phyloP scores from a whole-genome alignment of 2,797 vertebrate genomes.

The Poeciliopsis turneri region DNA sequence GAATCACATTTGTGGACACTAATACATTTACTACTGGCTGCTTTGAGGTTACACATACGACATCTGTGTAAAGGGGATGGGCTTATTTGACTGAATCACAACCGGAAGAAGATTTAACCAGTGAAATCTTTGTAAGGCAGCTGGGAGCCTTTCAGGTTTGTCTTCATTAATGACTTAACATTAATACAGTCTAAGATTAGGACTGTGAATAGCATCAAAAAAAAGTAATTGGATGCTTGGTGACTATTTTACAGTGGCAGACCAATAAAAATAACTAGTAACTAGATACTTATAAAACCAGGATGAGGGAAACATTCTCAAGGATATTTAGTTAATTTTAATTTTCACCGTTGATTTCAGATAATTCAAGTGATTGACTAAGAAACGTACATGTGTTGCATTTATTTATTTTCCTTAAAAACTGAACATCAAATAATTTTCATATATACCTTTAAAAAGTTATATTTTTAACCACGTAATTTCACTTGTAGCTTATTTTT shows the following conservation, averaged over 20 bases:
- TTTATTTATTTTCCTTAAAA: neutral
- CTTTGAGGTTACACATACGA: neutral
- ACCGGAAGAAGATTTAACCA: slow-evolving; percentile 8
- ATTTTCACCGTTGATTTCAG: neutral
- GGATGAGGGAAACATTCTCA: neutral
- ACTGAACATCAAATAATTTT: neutral
- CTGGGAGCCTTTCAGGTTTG: neutral
- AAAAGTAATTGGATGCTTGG: neutral
- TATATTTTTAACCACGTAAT: neutral
- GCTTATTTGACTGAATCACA: neutral
- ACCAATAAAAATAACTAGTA: neutral
- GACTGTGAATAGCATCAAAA: neutral
- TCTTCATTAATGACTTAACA: slow-evolving; percentile 9
- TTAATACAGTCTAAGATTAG: neutral
- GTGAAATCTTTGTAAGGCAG: neutral
- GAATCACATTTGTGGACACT: slow-evolving; percentile 13
- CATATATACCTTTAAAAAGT: neutral
- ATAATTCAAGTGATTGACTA: neutral
- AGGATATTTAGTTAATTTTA: neutral
- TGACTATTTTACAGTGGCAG: neutral
- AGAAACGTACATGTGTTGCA: neutral
- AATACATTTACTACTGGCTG: neutral
- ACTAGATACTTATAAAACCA: neutral
- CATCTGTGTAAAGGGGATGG: neutral
- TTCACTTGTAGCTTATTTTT: neutral